These are phyloP conservation scores for Erpobdella octoculata DNA, from an alignment of 2,888 invertebrate species.

Conservation along the genomic window DNA sequence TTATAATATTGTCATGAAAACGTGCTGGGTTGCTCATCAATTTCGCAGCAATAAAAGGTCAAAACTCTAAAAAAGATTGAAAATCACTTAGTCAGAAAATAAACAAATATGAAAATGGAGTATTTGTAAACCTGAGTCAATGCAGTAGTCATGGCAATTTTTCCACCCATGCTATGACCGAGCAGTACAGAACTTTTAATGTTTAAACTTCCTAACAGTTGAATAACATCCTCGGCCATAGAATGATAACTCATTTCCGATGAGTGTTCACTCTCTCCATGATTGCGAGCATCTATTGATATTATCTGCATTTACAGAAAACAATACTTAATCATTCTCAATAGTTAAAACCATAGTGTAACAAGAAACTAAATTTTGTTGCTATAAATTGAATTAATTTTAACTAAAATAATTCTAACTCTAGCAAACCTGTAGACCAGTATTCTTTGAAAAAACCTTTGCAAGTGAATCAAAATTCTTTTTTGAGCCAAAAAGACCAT, in stretches of 20 bases:
- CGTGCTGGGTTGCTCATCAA: too few species aligned
- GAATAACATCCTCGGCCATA: slow-evolving; percentile 66
- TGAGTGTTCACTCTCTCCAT: slow-evolving; percentile 82
- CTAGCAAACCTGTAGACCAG: slow-evolving; percentile 59
- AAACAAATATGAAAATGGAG: too few species aligned
- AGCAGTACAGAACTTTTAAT: slow-evolving; percentile 55
- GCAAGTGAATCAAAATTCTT: slow-evolving; percentile 76
- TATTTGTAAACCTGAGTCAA: slow-evolving; percentile 54
- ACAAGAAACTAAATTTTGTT: neutral
- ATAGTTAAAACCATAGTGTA: neutral
- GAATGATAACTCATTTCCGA: slow-evolving; percentile 65
- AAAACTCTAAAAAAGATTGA: too few species aligned
- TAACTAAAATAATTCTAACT: neutral
- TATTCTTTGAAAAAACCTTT: slow-evolving; percentile 59
- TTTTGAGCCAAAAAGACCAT: slow-evolving; percentile 75
- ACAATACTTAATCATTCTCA: neutral
- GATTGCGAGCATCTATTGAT: slow-evolving; percentile 81
- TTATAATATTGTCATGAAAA: too few species aligned
- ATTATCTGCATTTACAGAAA: slow-evolving; percentile 57
- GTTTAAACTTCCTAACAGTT: slow-evolving; percentile 45
- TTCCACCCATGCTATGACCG: slow-evolving; percentile 95
- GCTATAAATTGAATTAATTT: neutral
- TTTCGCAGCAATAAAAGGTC: too few species aligned
- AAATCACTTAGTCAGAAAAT: too few species aligned
- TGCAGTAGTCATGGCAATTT: slow-evolving; percentile 76